Percentiles rank a stretch among this genome's conserved stretches.
Conservation (phyloP, 2,113 vertebrate genomes). For the Physeter macrocephalus region DNA sequence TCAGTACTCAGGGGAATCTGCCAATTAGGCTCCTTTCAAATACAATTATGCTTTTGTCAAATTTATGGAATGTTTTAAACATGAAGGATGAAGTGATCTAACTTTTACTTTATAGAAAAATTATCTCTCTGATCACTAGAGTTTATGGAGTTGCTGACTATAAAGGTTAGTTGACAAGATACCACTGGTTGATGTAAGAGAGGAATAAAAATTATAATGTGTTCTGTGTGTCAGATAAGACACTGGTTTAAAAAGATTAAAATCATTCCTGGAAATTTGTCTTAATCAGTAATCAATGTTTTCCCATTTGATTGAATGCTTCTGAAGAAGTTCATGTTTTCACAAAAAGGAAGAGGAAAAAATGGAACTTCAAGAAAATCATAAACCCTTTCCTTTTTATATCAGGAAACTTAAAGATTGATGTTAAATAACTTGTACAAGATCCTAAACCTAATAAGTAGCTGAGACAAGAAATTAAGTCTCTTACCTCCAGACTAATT, state of each 20-base stretch:
- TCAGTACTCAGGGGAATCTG: background rate
- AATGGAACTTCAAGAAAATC: background rate
- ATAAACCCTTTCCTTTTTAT: background rate
- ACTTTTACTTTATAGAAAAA: conserved; percentile 47
- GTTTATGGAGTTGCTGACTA: conserved; percentile 8
- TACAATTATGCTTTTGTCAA: conserved; percentile 13
- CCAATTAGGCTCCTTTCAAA: background rate
- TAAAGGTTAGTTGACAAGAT: background rate
- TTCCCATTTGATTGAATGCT: background rate
- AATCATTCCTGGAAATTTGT: background rate
- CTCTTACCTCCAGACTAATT: background rate
- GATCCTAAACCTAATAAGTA: background rate
- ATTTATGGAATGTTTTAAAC: background rate
- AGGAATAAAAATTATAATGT: background rate
- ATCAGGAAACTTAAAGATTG: background rate
- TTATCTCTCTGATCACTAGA: background rate
- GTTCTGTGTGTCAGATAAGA: background rate
- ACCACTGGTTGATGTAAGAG: background rate
- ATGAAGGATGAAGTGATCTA: background rate
- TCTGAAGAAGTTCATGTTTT: background rate
- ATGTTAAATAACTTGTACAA: background rate
- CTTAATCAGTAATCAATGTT: background rate
- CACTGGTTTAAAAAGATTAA: background rate
- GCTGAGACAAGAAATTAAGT: background rate
- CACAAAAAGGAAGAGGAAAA: background rate